phyloP scores from a whole-genome alignment of 2,113 vertebrate species.

The Athene cunicularia region DNA sequence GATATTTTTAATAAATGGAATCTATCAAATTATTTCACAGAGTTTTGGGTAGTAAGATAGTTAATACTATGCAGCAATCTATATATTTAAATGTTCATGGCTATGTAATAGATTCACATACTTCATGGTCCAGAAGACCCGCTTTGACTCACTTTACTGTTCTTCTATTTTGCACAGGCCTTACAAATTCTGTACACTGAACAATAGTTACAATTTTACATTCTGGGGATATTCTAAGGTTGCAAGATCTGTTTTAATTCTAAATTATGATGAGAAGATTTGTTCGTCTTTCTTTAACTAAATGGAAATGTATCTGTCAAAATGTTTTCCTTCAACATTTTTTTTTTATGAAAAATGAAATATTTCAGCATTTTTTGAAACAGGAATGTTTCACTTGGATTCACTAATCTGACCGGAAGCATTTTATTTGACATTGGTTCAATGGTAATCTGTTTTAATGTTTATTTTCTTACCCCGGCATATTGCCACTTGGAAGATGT shows the following conservation, averaged over 20 bases:
- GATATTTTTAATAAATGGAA: background rate
- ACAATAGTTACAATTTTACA: background rate
- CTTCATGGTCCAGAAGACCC: background rate
- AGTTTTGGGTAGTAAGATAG: background rate
- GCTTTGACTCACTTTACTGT: background rate
- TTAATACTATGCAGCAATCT: background rate
- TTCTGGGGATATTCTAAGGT: background rate
- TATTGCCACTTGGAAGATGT: background rate
- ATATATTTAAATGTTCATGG: background rate
- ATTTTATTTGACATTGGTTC: slow-evolving; percentile 40
- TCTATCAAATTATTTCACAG: background rate
- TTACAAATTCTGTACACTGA: background rate
- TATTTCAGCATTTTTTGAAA: slow-evolving; percentile 42
- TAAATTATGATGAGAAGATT: background rate
- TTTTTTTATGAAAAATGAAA: background rate
- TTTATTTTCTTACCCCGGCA: background rate
- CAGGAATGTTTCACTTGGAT: slow-evolving; percentile 51
- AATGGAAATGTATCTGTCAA: slow-evolving; percentile 53
- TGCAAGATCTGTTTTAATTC: background rate
- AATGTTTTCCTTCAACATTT: slow-evolving; percentile 20
- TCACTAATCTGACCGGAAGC: background rate
- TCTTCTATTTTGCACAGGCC: background rate
- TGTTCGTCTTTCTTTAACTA: background rate
- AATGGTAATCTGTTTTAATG: background rate
- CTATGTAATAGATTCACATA: background rate